Percentiles rank a stretch among this genome's conserved stretches.
Evolutionary conservation across 2,113 vertebrate species (phyloP).

Genomic region (Polyodon spathula): DNA sequence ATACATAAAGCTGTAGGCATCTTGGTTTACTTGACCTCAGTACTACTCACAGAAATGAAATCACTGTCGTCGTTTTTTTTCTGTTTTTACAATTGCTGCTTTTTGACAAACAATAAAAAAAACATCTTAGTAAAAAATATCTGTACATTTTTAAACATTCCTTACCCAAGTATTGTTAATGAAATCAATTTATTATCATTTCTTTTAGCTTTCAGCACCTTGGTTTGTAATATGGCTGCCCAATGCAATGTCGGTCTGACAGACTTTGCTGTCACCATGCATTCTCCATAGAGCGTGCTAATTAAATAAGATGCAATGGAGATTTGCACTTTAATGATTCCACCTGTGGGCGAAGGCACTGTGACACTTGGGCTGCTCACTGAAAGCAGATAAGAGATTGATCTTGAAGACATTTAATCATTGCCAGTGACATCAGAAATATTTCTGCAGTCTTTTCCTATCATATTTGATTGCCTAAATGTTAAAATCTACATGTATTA

Average conservation of each 20-base stretch:
- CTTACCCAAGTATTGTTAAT: not conserved
- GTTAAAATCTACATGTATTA: not conserved
- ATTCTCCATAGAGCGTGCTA: constrained; percentile 5
- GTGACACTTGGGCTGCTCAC: constrained; percentile 8
- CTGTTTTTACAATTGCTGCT: not conserved
- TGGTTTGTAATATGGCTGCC: constrained; percentile 1
- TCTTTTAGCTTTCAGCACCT: constrained; percentile 8
- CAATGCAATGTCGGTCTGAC: constrained; percentile 13
- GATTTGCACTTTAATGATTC: constrained; percentile 12
- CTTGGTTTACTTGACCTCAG: too few relatives aligned
- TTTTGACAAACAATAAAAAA: not conserved
- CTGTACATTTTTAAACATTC: not conserved
- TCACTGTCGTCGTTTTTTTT: not conserved
- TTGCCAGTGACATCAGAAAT: not conserved
- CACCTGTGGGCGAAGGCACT: not conserved
- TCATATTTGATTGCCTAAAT: constrained; percentile 1
- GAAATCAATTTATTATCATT: constrained; percentile 5
- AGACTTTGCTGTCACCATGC: constrained; percentile 7
- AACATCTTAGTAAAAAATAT: not conserved
- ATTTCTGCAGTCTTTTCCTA: constrained; percentile 3
- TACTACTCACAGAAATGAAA: not conserved
- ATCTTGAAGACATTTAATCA: constrained; percentile 4
- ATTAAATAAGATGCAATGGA: constrained; percentile 13
- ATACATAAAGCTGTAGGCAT: too few relatives aligned
- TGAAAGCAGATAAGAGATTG: not conserved